Evolutionary conservation across 2,113 vertebrate species (phyloP), one percentile per base, ranked within the genome.

Genomic region (Ivindomyrus marchei): DNA sequence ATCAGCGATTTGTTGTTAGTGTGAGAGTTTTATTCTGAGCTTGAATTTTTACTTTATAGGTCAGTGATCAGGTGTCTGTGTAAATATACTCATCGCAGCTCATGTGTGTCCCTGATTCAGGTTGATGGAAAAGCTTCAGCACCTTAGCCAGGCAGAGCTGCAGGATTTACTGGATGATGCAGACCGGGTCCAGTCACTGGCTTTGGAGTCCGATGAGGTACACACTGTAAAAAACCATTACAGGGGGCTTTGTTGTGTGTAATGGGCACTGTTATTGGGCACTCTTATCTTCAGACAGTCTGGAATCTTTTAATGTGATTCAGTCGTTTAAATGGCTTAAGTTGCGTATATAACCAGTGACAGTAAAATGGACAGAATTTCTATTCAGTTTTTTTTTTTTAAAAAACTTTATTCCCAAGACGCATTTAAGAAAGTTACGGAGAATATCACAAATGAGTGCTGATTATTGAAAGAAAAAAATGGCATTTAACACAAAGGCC

Each of bases 121-220:
- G 96, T 95, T 95, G 94, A 96, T 96, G 96, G 96, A 96, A 92
- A 96, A 96, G 92, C 95, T 96, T 92, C 95, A 95, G 92, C 95
- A 96, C 89, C 93, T 96, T 89, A 95, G 92, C 93, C 95, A 96
- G 93, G 95, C 96, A 89, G 96, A 96, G 94, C 94, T 96, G 10
- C 94, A 96, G 92, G 95, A 95, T 92, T 93, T 96, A 86, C 94
- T 96, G 93, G 95, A 96, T 89, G 94, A 94, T 91, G 91, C 94
- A 0, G 94, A 95, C 91, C 94, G 94, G 93, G 94, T 96, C 92
- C 95, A 95, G 93, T 94, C 94, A 24, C 96, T 96, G 94, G 95
- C 95, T 31, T 91, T 95, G 93, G 96, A 96, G 92, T 96, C 96
- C 62, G 95, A 96, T 85, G 96, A 96, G 96, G 96, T 96, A 4